phyloP scores from a whole-genome alignment of 2,888 invertebrate species.

The Tetragonisca angustula region DNA sequence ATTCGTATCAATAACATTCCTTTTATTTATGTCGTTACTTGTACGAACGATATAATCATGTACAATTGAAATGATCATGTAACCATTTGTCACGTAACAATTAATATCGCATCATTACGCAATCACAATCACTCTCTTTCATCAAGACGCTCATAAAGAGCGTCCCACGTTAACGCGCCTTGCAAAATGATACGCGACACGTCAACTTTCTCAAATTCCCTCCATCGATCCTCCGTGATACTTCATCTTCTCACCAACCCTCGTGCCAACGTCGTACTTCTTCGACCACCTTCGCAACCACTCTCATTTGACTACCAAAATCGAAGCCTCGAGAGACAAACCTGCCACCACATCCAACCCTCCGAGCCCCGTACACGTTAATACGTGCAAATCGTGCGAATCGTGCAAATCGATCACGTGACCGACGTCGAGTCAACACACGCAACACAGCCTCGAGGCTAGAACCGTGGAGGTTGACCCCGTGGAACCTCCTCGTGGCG shows the following conservation, averaged over 20 bases:
- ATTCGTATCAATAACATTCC: too few species aligned
- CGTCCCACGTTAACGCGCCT: not conserved
- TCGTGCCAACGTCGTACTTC: not conserved
- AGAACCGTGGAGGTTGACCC: too few species aligned
- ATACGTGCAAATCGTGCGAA: not conserved
- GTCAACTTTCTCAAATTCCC: not conserved
- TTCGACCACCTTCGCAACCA: not conserved
- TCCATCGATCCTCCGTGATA: not conserved
- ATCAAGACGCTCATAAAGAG: too few species aligned
- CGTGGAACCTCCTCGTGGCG: conserved; percentile 40
- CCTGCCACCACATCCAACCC: not conserved
- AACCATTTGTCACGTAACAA: too few species aligned
- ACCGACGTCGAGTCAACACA: conserved; percentile 6
- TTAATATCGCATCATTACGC: too few species aligned
- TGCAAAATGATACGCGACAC: not conserved
- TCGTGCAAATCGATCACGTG: conserved; percentile 5
- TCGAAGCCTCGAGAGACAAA: not conserved
- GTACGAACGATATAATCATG: too few species aligned
- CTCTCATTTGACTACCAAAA: conserved; percentile 12
- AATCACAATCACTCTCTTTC: too few species aligned
- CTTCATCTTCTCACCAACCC: not conserved
- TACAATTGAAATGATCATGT: too few species aligned
- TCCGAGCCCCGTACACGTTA: not conserved
- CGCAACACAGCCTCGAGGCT: conserved; percentile 22
- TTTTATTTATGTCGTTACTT: too few species aligned